Evolutionary conservation across 2,797 vertebrate species (phyloP).

Genomic region (Sphenopsis melanotis): DNA sequence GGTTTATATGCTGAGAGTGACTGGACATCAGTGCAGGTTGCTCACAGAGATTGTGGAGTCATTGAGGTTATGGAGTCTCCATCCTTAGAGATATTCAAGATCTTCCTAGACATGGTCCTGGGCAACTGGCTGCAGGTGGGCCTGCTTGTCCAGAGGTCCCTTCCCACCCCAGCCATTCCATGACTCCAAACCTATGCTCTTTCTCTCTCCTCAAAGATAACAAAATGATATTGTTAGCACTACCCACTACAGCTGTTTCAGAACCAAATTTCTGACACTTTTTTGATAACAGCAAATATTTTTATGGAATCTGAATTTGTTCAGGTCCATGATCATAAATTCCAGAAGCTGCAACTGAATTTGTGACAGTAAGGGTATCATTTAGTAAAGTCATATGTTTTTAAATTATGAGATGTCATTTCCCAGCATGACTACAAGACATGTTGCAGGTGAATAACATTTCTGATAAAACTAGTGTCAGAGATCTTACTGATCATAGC

Average conservation of each 20-base stretch:
- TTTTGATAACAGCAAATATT: background rate
- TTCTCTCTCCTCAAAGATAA: background rate
- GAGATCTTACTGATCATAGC: background rate
- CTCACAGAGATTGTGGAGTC: background rate
- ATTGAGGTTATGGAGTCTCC: background rate
- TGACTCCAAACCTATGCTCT: background rate
- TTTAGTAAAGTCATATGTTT: background rate
- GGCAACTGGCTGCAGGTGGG: background rate
- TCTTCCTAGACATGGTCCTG: background rate
- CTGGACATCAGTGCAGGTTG: background rate
- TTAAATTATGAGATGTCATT: background rate
- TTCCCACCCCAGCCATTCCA: rapidly evolving
- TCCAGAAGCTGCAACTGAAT: background rate
- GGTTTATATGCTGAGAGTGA: background rate
- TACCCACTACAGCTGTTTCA: background rate
- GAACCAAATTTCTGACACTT: background rate
- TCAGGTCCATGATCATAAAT: background rate
- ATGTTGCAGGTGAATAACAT: background rate
- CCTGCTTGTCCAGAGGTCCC: background rate
- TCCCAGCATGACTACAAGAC: background rate
- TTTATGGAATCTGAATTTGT: background rate
- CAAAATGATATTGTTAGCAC: rapidly evolving
- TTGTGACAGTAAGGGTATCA: background rate
- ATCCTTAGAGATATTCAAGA: background rate
- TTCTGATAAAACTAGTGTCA: background rate